These are phyloP conservation scores for Oreochromis niloticus DNA, from an alignment of 2,113 vertebrate species.

Conservation along the genomic window DNA sequence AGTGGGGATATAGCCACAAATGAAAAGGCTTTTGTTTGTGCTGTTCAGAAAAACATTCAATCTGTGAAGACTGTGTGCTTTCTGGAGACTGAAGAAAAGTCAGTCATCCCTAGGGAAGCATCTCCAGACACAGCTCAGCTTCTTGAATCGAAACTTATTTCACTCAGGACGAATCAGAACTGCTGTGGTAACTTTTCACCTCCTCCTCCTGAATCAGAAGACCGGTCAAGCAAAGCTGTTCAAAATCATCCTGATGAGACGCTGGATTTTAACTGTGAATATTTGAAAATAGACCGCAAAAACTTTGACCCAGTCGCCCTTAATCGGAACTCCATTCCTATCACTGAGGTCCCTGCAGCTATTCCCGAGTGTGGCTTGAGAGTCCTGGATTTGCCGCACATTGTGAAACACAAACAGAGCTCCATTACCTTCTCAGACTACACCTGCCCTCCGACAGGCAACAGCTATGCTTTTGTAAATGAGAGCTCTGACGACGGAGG, in stretches of 20 bases:
- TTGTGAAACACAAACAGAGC: slow-evolving; percentile 73
- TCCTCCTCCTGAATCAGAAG: background rate
- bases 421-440: slow-evolving; percentile 75
- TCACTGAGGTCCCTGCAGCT: background rate
- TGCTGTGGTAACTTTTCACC: background rate
- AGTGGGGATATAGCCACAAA: background rate
- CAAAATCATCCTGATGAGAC: background rate
- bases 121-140: background rate
- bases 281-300: background rate
- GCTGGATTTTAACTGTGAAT: background rate
- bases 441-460: background rate
- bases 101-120: background rate
- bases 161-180: background rate
- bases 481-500: slow-evolving; percentile 60
- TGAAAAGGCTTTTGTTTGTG: background rate
- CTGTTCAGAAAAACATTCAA: background rate
- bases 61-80: background rate
- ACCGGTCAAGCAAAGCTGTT: background rate
- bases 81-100: background rate
- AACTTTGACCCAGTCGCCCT: background rate
- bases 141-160: background rate
- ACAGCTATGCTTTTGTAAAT: slow-evolving; percentile 6
- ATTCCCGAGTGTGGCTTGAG: background rate
- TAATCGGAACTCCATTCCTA: background rate
- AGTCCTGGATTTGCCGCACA: slow-evolving; percentile 44